phyloP scores from a whole-genome alignment of 2,113 vertebrate genomes.

The Vicugna pacos region DNA sequence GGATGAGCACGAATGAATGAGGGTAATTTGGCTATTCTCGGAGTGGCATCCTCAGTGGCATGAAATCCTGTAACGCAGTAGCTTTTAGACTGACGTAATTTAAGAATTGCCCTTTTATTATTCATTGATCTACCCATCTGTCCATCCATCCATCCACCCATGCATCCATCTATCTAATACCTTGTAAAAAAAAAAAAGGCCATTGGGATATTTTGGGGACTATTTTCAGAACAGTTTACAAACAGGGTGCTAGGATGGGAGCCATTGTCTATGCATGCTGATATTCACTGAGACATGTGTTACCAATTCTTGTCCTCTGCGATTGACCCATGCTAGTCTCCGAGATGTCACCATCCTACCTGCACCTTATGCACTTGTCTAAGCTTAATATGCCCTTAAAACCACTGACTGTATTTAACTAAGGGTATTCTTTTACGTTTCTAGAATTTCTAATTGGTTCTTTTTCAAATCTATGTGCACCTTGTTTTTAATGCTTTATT shows the following conservation, averaged over 20 bases:
- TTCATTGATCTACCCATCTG: not conserved
- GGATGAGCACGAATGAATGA: not conserved
- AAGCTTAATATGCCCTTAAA: not conserved
- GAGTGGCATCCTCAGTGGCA: conserved; percentile 47
- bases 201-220: not conserved
- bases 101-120: not conserved
- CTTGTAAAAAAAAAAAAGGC: not conserved
- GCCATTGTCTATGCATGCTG: not conserved
- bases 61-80: conserved; percentile 69
- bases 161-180: not conserved
- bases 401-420: no score
- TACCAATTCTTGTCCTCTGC: not conserved
- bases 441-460: no score
- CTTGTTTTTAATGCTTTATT: not conserved
- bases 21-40: not conserved
- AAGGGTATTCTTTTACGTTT: no score
- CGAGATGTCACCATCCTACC: not conserved
- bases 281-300: not conserved
- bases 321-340: not conserved
- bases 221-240: not conserved
- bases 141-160: not conserved
- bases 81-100: conserved; percentile 72
- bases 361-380: not conserved
- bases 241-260: not conserved
- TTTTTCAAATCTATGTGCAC: no score